These are phyloP conservation scores for Dromococcyx pavoninus DNA, from an alignment of 2,797 vertebrate genomes.

Conservation along the genomic window DNA sequence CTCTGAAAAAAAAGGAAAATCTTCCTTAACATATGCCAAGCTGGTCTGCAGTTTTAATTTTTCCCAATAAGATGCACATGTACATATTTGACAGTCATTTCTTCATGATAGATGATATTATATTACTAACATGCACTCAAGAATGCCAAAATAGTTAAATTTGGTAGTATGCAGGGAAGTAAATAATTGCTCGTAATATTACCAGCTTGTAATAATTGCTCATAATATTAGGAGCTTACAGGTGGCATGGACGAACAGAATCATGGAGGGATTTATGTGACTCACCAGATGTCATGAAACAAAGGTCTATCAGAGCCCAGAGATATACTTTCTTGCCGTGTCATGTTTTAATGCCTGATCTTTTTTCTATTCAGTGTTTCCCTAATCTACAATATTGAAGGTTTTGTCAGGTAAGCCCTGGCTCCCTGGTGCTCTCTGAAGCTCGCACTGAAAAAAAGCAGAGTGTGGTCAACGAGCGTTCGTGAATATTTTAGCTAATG, in stretches of 20 bases:
- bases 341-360: slow-evolving; percentile 7
- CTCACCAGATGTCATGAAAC: background rate
- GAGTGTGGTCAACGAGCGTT: background rate
- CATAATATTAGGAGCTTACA: background rate
- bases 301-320: slow-evolving; percentile 1
- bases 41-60: background rate
- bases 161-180: background rate
- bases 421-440: background rate
- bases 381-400: background rate
- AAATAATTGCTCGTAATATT: background rate
- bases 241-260: background rate
- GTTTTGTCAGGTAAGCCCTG: background rate
- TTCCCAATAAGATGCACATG: background rate
- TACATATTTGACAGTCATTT: background rate
- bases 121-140: background rate
- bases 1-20: background rate
- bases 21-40: background rate
- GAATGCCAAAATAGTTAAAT: background rate
- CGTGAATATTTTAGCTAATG: slow-evolving; percentile 4
- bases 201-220: background rate
- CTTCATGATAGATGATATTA: background rate
- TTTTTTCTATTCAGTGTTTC: background rate
- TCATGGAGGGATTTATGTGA: background rate
- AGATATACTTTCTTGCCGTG: background rate
- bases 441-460: background rate